Evolutionary conservation across 2,797 vertebrate genomes (phyloP), one percentile per base, ranked within the genome.

Genomic region (Arvicola amphibius): DNA sequence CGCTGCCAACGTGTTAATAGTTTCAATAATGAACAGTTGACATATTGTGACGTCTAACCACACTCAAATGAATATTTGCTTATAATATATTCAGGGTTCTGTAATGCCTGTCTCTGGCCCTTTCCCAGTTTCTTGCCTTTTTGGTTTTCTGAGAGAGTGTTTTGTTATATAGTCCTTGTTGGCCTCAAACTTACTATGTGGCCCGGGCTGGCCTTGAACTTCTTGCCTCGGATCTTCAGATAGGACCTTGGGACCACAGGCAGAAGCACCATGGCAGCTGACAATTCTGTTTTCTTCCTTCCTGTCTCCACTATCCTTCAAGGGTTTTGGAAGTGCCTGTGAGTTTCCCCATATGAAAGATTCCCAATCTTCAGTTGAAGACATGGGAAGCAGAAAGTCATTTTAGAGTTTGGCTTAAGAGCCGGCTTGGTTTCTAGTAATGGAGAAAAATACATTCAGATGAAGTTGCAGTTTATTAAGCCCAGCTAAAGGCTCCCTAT

Each of bases 401-500:
- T 94, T 95, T 97, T 96, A 97, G 96, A 1, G 0, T 90, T 94
- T 81, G 63, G 80, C 81, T 0, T 97, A 97, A 98, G 92, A 94
- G 94, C n/a, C 97, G 88, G 93, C 87, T 97, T 94, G 90, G 97
- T 92, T 94, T 96, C 96, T 95, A 96, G 96, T 96, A 95, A 84
- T 43, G 97, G 97, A 94, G 97, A 98, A 98, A 98, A 96, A 97
- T 98, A 96, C 21, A 91, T 61, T 91, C 93, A 95, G 97, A 97
- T 97, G 96, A 98, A 97, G 94, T 92, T 96, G 69, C 92, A 97
- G 80, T 96, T 88, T 96, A 97, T 96, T 97, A 90, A 91, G 32
- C 16, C 89, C 65, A 59, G 86, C 91, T 95, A 90, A 98, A 96
- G 98, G 94, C 96, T 73, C 96, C 94, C 91, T 98, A 97, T 96